Conservation (phyloP, 2,113 vertebrate genomes). For the Poeciliopsis prolifica region DNA sequence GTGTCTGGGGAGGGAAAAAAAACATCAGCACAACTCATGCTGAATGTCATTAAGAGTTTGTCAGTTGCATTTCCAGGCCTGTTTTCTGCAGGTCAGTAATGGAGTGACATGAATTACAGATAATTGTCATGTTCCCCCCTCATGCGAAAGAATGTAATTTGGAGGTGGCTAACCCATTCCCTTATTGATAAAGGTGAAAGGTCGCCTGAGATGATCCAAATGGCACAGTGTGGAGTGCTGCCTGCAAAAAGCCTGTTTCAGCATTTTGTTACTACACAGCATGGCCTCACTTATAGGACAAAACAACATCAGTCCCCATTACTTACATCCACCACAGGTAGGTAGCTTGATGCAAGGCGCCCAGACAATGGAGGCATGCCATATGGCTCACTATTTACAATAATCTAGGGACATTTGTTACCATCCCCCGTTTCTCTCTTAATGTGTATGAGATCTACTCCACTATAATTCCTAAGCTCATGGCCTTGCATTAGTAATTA, state of each 20-base stretch:
- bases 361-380: conserved; percentile 74
- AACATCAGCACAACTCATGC: conserved; percentile 62
- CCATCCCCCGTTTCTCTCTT: conserved; percentile 68
- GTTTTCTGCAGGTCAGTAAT: conserved; percentile 80
- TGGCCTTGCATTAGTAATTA: conserved; percentile 82
- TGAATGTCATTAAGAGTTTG: conserved; percentile 72
- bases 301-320: conserved; percentile 66
- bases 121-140: conserved; percentile 77
- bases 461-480: conserved; percentile 80
- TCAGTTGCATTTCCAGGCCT: conserved; percentile 68
- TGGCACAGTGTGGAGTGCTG: conserved; percentile 63
- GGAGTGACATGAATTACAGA: conserved; percentile 83
- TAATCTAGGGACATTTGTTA: conserved; percentile 75
- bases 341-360: conserved; percentile 65
- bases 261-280: conserved; percentile 69
- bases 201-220: conserved; percentile 78
- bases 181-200: conserved; percentile 80
- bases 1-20: conserved; percentile 31
- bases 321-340: conserved; percentile 73
- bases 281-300: conserved; percentile 76
- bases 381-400: conserved; percentile 79
- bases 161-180: conserved; percentile 74
- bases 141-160: conserved; percentile 78
- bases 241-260: conserved; percentile 74
- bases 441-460: conserved; percentile 76